These are phyloP conservation scores for Morinoia aosen DNA, from an alignment of 2,888 invertebrate genomes.

Conservation along the genomic window DNA sequence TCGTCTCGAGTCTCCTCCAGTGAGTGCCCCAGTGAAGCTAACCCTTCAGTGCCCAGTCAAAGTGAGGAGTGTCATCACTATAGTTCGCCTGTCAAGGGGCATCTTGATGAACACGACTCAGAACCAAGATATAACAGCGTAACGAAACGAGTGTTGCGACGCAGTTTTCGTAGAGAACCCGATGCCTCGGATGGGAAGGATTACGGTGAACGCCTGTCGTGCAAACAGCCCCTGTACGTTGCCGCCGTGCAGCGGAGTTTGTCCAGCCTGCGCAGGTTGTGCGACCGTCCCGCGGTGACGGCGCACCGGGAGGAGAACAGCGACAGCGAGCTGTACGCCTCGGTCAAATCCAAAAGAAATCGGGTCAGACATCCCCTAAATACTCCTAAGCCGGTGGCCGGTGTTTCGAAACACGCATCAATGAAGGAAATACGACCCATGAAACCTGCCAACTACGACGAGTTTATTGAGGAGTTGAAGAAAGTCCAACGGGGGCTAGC, in stretches of 20 bases:
- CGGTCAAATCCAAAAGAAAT: slow-evolving; percentile 5
- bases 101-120: neutral
- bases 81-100: neutral
- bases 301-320: slow-evolving; percentile 5
- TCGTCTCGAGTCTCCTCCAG: neutral
- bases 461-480: slow-evolving; percentile 36
- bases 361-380: neutral
- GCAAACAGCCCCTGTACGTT: slow-evolving; percentile 21
- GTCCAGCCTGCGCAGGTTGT: neutral
- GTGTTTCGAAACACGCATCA: neutral
- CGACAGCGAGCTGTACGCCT: slow-evolving; percentile 1
- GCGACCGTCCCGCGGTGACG: neutral
- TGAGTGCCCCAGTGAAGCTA: neutral
- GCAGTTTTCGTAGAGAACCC: neutral
- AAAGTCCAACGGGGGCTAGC: slow-evolving; percentile 13
- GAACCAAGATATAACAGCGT: neutral
- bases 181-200: neutral
- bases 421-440: too few relatives aligned
- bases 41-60: neutral
- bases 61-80: too few relatives aligned
- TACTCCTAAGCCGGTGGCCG: neutral
- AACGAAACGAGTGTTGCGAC: neutral
- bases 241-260: slow-evolving; percentile 27
- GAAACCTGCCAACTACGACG: slow-evolving; percentile 16
- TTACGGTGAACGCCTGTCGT: slow-evolving; percentile 1